A percentile compares a stretch with the other conserved stretches of the same genome.
Conservation (phyloP, 2,888 invertebrate genomes). For the Cryptophagus acutangulus region DNA sequence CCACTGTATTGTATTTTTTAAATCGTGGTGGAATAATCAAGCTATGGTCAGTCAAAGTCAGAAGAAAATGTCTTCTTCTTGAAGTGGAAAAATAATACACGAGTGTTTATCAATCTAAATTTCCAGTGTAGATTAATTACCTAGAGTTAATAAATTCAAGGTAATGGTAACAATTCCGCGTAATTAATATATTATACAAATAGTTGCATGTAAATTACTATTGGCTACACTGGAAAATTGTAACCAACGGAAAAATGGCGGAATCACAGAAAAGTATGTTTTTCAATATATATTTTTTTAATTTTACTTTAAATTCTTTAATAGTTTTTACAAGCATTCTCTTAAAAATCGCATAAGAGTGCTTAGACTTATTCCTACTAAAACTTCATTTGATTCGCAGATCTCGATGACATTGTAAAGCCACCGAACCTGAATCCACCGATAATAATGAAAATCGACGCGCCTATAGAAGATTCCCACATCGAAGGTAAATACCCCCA, state of each 20-base stretch:
- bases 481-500: constrained; percentile 32
- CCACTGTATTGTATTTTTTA: too few relatives aligned
- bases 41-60: too few relatives aligned
- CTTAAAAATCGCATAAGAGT: constrained; percentile 6
- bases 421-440: constrained; percentile 32
- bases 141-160: too few relatives aligned
- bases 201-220: too few relatives aligned
- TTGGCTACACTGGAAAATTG: too few relatives aligned
- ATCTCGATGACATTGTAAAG: constrained; percentile 24
- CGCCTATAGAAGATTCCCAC: constrained; percentile 35
- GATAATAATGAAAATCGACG: constrained; percentile 44
- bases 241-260: constrained; percentile 34
- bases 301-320: constrained; percentile 4
- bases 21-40: too few relatives aligned
- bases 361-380: constrained; percentile 13
- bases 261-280: constrained; percentile 34
- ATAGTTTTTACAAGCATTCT: constrained; percentile 10
- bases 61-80: too few relatives aligned
- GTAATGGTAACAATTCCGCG: too few relatives aligned
- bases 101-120: too few relatives aligned
- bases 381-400: constrained; percentile 19
- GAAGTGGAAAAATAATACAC: too few relatives aligned
- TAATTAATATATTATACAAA: too few relatives aligned
- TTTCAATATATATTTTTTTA: constrained; percentile 16
- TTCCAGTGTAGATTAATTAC: too few relatives aligned